Evolutionary conservation across 2,797 vertebrate species (phyloP).

Genomic region (Pantherophis vulpinus): DNA sequence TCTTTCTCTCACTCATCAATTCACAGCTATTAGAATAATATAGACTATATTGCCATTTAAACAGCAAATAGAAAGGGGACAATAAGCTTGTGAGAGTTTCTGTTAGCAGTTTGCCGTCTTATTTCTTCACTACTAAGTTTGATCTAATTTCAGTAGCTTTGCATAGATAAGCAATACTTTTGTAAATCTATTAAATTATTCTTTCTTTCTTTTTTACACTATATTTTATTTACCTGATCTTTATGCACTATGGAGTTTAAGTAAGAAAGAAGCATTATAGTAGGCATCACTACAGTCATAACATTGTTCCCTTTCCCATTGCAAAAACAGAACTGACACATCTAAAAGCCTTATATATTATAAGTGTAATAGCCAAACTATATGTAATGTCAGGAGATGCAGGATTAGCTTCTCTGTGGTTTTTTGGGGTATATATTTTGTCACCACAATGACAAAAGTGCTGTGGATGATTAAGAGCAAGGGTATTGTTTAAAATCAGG

Average conservation of each 20-base stretch:
- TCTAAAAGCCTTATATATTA: too few relatives aligned
- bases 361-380: too few relatives aligned
- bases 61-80: neutral
- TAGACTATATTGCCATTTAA: neutral
- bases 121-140: constrained; percentile 5
- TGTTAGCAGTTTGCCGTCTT: neutral
- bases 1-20: too few relatives aligned
- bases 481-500: too few relatives aligned
- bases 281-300: too few relatives aligned
- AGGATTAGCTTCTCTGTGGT: too few relatives aligned
- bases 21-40: neutral
- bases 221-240: neutral
- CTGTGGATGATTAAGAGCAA: too few relatives aligned
- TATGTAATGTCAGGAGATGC: too few relatives aligned
- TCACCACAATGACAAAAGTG: too few relatives aligned
- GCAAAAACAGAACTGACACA: too few relatives aligned
- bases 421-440: too few relatives aligned
- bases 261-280: neutral
- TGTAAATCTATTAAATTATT: neutral
- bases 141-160: constrained; percentile 27
- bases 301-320: too few relatives aligned
- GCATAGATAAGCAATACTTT: constrained; percentile 22
- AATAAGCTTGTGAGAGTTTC: neutral
- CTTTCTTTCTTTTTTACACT: neutral
- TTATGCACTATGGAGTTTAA: neutral